These are phyloP conservation scores for Mus spicilegus DNA, from an alignment of 2,113 vertebrate species.

Conservation along the genomic window DNA sequence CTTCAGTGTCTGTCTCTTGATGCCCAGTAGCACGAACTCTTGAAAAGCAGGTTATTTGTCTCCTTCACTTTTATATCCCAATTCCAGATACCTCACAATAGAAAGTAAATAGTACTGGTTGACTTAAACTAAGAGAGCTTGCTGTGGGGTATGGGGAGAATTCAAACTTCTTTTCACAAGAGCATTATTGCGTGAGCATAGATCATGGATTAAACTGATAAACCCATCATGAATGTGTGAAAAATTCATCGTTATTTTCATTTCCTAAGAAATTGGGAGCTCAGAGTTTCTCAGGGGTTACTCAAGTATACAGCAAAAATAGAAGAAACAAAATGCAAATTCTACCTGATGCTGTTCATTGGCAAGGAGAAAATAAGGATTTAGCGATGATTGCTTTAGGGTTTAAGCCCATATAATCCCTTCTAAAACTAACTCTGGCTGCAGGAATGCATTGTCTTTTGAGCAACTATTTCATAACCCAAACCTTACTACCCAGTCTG, in stretches of 20 bases:
- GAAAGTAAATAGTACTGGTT: neutral
- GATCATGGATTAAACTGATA: neutral
- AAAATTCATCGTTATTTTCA: neutral
- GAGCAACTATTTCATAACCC: neutral
- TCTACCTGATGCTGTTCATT: neutral
- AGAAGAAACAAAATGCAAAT: neutral
- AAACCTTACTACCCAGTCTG: neutral
- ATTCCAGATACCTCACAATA: neutral
- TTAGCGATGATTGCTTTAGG: neutral
- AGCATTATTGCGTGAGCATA: neutral
- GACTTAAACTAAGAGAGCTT: neutral
- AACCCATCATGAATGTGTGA: neutral
- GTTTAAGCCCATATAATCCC: neutral
- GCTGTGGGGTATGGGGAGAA: neutral
- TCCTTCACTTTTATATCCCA: neutral
- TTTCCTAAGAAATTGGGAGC: neutral
- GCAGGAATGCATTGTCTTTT: constrained; percentile 6
- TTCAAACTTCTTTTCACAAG: neutral
- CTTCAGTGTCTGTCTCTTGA: neutral
- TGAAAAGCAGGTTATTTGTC: neutral
- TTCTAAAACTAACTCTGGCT: neutral
- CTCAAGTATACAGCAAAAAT: neutral
- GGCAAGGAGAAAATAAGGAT: neutral
- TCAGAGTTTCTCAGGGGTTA: neutral
- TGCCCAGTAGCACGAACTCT: neutral